Evolutionary conservation across 2,113 vertebrate genomes (phyloP).

Genomic region (Planiliza haematocheilus): DNA sequence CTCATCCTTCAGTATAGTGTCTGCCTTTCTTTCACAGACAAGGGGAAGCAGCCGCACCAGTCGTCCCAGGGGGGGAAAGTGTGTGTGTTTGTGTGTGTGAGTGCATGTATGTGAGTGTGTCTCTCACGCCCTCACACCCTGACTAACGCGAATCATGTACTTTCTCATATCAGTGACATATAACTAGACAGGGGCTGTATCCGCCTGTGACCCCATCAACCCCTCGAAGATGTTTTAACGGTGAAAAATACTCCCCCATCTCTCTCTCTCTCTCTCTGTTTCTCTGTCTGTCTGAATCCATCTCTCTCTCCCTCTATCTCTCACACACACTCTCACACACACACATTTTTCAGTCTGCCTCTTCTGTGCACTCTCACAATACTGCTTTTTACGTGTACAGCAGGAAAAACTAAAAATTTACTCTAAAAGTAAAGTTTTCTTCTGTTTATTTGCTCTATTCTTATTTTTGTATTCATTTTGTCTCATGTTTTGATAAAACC

Average conservation of each 20-base stretch:
- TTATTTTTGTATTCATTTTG: background rate
- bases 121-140: slow-evolving; percentile 73
- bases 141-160: slow-evolving; percentile 86
- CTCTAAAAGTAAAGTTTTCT: background rate
- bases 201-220: slow-evolving; percentile 70
- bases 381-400: too few species aligned
- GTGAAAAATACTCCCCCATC: slow-evolving; percentile 44
- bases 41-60: slow-evolving; percentile 68
- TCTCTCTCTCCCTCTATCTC: slow-evolving; percentile 6
- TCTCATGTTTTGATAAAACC: background rate
- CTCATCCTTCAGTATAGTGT: slow-evolving; percentile 21
- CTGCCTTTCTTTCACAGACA: slow-evolving; percentile 69
- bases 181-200: slow-evolving; percentile 83
- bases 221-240: slow-evolving; percentile 58
- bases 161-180: slow-evolving; percentile 85
- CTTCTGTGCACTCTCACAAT: too few species aligned
- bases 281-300: background rate
- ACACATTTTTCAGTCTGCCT: background rate
- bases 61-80: slow-evolving; percentile 58
- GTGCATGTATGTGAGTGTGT: slow-evolving; percentile 39
- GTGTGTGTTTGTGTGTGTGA: slow-evolving; percentile 38
- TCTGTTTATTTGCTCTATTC: background rate
- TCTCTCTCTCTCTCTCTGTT: background rate
- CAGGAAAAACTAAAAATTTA: background rate
- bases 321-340: background rate